Evolutionary conservation across 1,140 invertebrate species (phyloP).

Genomic region (Phocides pigmalion): DNA sequence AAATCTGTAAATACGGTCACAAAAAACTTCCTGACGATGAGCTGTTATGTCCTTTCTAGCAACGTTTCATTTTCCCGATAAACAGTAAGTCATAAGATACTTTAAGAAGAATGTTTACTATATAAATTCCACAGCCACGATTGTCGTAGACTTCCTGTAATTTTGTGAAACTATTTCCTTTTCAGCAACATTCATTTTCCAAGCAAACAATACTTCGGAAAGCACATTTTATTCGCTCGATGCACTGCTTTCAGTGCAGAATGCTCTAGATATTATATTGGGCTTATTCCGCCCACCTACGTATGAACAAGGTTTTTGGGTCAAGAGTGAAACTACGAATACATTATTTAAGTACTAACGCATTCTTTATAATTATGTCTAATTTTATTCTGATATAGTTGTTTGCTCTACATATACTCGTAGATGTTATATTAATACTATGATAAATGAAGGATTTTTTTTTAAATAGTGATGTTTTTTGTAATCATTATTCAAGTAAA

Average conservation of each 20-base stretch:
- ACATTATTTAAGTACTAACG: not conserved
- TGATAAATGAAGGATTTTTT: too few species aligned
- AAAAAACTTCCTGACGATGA: too few species aligned
- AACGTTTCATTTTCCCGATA: not conserved
- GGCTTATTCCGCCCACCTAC: slow-evolving; percentile 7
- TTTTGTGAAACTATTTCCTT: not conserved
- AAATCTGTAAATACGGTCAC: not conserved
- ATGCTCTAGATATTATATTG: slow-evolving; percentile 4
- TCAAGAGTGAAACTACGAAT: slow-evolving; percentile 34
- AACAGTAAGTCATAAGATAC: not conserved
- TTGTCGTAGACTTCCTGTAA: not conserved
- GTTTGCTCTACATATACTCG: too few species aligned
- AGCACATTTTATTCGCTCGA: slow-evolving; percentile 1
- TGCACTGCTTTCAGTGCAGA: not conserved
- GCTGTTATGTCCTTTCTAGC: not conserved
- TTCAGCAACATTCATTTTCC: not conserved
- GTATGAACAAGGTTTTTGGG: slow-evolving; percentile 38
- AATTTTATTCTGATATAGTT: too few species aligned
- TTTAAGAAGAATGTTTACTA: not conserved
- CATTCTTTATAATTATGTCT: not conserved
- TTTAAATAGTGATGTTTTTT: too few species aligned
- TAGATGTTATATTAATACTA: too few species aligned
- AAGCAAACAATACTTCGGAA: slow-evolving; percentile 4
- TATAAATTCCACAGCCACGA: not conserved
- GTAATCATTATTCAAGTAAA: too few species aligned